Conservation (phyloP, 2,797 vertebrate genomes). For the Peromyscus melanophrys region DNA sequence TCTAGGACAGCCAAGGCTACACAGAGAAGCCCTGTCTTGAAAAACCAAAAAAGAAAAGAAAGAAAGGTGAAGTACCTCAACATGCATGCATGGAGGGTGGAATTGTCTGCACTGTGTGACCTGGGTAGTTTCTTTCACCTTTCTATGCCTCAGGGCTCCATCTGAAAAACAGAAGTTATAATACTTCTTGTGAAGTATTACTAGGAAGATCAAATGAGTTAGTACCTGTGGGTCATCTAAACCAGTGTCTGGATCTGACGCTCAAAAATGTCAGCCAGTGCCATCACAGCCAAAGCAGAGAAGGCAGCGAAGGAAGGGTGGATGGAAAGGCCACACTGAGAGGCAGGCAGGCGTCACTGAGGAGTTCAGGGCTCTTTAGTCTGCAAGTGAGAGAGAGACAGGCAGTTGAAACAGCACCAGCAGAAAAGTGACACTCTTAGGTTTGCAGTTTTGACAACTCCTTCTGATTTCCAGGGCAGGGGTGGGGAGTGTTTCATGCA, state of each 20-base stretch:
- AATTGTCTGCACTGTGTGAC: neutral
- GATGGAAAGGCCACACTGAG: neutral
- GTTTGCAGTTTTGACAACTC: conserved; percentile 29
- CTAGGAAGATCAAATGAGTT: conserved; percentile 39
- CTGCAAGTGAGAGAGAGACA: neutral
- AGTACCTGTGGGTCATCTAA: conserved; percentile 6
- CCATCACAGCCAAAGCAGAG: neutral
- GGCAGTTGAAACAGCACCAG: neutral
- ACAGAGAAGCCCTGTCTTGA: too few species aligned
- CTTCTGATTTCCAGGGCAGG: neutral
- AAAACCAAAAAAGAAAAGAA: too few species aligned
- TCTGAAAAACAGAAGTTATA: conserved; percentile 37
- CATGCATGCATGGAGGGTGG: neutral
- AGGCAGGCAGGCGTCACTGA: neutral
- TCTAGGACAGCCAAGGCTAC: too few species aligned
- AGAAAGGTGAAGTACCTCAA: neutral
- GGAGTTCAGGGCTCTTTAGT: neutral
- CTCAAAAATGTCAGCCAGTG: neutral
- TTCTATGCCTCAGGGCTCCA: conserved; percentile 8
- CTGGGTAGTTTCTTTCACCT: conserved; percentile 2
- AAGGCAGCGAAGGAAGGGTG: neutral
- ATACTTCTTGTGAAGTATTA: neutral
- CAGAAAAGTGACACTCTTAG: conserved; percentile 19
- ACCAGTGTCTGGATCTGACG: conserved; percentile 34
- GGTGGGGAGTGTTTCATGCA: fast-evolving